Evolutionary conservation across 2,113 vertebrate genomes (phyloP), one percentile per base, ranked within the genome.

Genomic region (Urocolius indicus): DNA sequence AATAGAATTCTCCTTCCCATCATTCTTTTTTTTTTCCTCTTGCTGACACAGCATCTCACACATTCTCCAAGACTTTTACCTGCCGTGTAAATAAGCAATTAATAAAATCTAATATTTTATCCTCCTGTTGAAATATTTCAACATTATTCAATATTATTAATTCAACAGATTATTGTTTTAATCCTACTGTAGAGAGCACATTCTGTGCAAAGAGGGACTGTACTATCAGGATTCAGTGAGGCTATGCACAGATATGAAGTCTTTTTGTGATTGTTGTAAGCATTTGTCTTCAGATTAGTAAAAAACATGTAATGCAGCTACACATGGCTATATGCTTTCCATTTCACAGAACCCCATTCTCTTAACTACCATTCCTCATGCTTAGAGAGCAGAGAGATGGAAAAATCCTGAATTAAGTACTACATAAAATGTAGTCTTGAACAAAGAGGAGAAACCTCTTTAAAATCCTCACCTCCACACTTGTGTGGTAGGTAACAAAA

Each of bases 161-260:
- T n/a, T n/a, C n/a, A n/a, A n/a, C n/a, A n/a, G n/a, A n/a, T n/a
- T n/a, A n/a, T n/a, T n/a, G n/a, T n/a, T 8, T 62, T 43, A n/a
- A 46, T 46, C 4, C 13, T 49, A 26, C 38, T 3, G 3, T 2
- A 79, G 30, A 77, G 36, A 32, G 6, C 6, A 9, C 0, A 2
- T 12, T 20, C 5, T n/a, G 6, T 15, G 2, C 17, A 13, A 76
- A 69, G 11, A 8, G 10, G 4, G 10, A 7, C 46, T 43, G 9
- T 23, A 9, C 10, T 43, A 19, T 11, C 5, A 59, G 57, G 20
- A 61, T 59, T 69, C 48, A 71, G 27, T 17, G 6, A 84, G 8
- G 24, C 4, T 9, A 27, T 14, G 4, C 30, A 63, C 1, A 55
- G 17, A 11, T 11, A 82, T 27, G 23, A 55, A 16, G 10, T 17